Conservation (phyloP, 2,113 vertebrate species). For the Prochilodus magdalenae region DNA sequence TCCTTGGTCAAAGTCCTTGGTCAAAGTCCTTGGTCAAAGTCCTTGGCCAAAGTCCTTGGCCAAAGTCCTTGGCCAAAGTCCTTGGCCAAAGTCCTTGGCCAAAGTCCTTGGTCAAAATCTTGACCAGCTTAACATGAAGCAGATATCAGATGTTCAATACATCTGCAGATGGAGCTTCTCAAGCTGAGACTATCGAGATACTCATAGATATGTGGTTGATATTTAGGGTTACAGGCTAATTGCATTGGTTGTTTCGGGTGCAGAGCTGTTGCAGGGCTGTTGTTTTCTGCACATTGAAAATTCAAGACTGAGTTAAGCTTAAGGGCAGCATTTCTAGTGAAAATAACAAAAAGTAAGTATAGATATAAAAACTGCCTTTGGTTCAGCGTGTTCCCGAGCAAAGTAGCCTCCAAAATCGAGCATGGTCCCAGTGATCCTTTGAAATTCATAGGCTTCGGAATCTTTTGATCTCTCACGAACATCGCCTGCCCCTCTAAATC, state of each 20-base stretch:
- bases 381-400: neutral
- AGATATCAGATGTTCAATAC: too few species aligned
- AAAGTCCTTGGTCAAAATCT: too few species aligned
- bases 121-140: too few species aligned
- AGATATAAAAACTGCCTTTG: neutral
- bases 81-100: too few species aligned
- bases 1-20: too few species aligned
- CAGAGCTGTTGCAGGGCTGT: neutral
- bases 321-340: neutral
- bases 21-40: too few species aligned
- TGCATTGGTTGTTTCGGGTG: neutral
- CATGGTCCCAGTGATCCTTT: neutral
- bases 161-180: too few species aligned
- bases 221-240: neutral
- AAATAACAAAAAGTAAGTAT: neutral
- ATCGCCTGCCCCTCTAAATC: neutral
- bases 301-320: neutral
- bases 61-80: too few species aligned
- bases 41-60: too few species aligned
- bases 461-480: neutral
- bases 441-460: slow-evolving; percentile 13
- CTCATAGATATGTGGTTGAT: too few species aligned
- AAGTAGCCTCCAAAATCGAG: slow-evolving; percentile 5
- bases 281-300: neutral
- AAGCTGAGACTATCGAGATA: too few species aligned